Evolutionary conservation across 2,113 vertebrate genomes (phyloP), one percentile per base, ranked within the genome.

Genomic region (Garra rufa): DNA sequence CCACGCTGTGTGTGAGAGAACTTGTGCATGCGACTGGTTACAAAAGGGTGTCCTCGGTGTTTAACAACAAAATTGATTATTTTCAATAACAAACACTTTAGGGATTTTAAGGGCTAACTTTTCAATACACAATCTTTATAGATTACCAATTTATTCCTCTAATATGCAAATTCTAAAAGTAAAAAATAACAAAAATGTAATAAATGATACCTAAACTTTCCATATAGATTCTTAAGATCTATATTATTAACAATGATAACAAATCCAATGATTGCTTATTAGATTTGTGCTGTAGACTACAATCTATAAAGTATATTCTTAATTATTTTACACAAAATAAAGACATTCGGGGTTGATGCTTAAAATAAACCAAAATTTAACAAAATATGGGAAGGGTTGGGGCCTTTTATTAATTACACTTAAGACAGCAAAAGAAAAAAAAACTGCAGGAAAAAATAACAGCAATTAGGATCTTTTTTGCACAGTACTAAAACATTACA

Each of bases 1-100:
- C 34, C 24, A 38, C 26, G 57, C 28, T 69, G 75, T 77, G 59
- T 85, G 28, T 63, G 74, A 2, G 82, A 34, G 46, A 67, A 59
- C 26, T 46, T 19, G 14, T 26, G 59, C 52, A 76, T 69, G 24
- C 41, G 61, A 13, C 1, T 38, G 21, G 44, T 19, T 76, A 76
- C 34, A 59, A 77, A 71, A 48, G 30, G 30, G 44, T 70, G 30
- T 50, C 38, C 3, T 38, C 70, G 26, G 70, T 59, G 26, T 70
- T 34, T 41, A 76, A 81, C 41, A 19, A 59, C 30, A 41, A 21
- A 63, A 61, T 46, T 11, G 0, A 74, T 26, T 44, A 43, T 43
- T 50, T 75, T 46, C 44, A 28, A 24, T 79, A 44, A 63, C n/a
- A 59, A 44, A 78, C 6, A 78, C 71, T 30, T 50, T 30, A 55